Evolutionary conservation across 2,797 vertebrate genomes (phyloP).

Genomic region (Pipistrellus kuhlii): DNA sequence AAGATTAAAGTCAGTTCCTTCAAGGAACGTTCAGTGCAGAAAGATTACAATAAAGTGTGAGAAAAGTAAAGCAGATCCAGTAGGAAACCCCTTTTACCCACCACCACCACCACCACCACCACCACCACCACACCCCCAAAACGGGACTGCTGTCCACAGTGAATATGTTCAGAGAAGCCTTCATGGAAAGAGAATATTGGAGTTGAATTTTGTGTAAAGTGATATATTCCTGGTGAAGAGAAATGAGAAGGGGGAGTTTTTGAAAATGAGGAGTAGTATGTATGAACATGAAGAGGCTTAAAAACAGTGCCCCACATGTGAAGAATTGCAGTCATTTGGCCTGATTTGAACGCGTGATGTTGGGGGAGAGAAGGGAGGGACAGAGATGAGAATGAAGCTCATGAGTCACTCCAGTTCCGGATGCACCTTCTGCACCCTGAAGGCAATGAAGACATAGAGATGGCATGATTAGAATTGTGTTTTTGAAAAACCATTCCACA

Average conservation of each 20-base stretch:
- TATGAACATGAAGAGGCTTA: neutral
- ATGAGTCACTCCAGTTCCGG: neutral
- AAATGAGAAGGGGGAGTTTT: neutral
- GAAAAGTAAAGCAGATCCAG: neutral
- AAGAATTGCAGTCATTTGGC: neutral
- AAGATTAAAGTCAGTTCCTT: neutral
- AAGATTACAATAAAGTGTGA: neutral
- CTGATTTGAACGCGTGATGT: neutral
- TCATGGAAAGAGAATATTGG: neutral
- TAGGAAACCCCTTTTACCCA: fast-evolving
- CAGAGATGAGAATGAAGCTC: neutral
- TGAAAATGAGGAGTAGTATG: neutral
- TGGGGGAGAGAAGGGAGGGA: neutral
- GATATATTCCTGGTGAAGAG: neutral
- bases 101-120: fast-evolving
- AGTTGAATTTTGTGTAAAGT: neutral
- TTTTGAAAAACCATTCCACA: neutral
- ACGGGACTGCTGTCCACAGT: neutral
- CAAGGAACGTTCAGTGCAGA: neutral
- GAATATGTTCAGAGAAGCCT: neutral
- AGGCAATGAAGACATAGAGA: neutral
- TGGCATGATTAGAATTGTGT: neutral
- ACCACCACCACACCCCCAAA: no score
- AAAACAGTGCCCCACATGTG: neutral
- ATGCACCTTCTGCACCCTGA: neutral